phyloP scores from a whole-genome alignment of 2,113 vertebrate species.

The Empidonax alnorum region DNA sequence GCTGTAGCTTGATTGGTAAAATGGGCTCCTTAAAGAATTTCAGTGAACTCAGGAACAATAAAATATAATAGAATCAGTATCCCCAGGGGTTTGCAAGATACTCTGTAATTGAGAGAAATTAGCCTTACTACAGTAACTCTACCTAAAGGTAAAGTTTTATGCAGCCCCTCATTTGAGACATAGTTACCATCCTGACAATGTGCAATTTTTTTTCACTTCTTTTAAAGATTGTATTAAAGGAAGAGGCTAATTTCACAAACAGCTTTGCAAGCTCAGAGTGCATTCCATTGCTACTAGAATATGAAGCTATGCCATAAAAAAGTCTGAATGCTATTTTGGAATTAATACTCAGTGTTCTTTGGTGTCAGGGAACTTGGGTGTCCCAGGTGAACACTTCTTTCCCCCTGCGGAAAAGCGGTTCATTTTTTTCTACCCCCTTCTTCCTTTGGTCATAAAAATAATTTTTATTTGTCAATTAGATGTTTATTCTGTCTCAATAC shows the following conservation, averaged over 20 bases:
- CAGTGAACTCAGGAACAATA: constrained; percentile 38
- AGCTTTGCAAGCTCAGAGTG: background rate
- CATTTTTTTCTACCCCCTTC: background rate
- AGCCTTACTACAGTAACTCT: constrained; percentile 1
- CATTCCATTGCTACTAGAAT: background rate
- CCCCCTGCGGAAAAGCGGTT: background rate
- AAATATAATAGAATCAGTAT: constrained; percentile 38
- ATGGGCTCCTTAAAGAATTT: constrained; percentile 11
- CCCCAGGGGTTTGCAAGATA: background rate
- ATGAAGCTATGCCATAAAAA: background rate
- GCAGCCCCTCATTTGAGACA: background rate
- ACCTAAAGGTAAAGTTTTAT: background rate
- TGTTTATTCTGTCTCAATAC: constrained; percentile 12
- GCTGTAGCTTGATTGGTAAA: constrained; percentile 38
- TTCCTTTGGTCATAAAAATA: background rate
- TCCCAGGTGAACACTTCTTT: constrained; percentile 9
- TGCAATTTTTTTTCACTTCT: background rate
- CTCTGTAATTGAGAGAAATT: constrained; percentile 40
- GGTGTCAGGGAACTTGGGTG: background rate
- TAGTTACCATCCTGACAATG: constrained; percentile 4
- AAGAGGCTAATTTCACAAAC: background rate
- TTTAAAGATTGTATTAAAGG: background rate
- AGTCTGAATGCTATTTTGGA: background rate
- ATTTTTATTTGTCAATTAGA: background rate
- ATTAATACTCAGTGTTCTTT: constrained; percentile 8